Percentiles rank a stretch among this genome's conserved stretches.
Conservation (phyloP, 1,140 invertebrate genomes). For the Trichonephila clavata region DNA sequence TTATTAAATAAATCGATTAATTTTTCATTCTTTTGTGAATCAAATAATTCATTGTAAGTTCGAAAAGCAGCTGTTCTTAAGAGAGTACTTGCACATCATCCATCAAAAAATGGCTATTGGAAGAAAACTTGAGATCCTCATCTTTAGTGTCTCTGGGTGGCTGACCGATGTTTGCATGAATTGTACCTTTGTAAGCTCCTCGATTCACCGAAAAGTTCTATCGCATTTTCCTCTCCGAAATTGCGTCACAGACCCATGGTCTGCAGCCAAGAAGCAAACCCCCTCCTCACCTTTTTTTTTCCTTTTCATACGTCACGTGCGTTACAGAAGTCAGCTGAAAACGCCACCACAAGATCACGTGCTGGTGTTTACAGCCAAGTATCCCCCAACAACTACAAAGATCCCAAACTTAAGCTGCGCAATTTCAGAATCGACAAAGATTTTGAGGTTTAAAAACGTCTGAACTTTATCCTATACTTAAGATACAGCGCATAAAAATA, state of each 20-base stretch:
- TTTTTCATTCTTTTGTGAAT: too few species aligned
- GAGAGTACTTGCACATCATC: not conserved
- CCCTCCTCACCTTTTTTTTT: not conserved
- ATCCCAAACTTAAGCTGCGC: not conserved
- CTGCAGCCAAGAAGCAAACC: conserved; percentile 37
- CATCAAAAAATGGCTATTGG: not conserved
- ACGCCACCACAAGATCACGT: conserved; percentile 53
- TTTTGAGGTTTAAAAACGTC: not conserved
- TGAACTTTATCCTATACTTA: too few species aligned
- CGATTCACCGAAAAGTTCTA: not conserved
- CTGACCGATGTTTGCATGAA: not conserved
- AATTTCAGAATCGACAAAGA: conserved; percentile 54
- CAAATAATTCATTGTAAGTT: too few species aligned
- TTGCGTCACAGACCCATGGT: conserved; percentile 52
- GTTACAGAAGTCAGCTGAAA: conserved; percentile 43
- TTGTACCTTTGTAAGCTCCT: not conserved
- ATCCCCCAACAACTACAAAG: conserved; percentile 13
- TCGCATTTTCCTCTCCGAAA: not conserved
- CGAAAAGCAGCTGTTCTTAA: not conserved
- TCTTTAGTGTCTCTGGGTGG: not conserved
- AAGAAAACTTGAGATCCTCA: not conserved
- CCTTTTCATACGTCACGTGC: conserved; percentile 15
- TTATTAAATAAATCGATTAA: too few species aligned
- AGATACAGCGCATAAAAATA: too few species aligned
- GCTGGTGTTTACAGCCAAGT: conserved; percentile 70